These are phyloP conservation scores for Sorex araneus DNA, from an alignment of 2,113 vertebrate genomes.

Conservation along the genomic window DNA sequence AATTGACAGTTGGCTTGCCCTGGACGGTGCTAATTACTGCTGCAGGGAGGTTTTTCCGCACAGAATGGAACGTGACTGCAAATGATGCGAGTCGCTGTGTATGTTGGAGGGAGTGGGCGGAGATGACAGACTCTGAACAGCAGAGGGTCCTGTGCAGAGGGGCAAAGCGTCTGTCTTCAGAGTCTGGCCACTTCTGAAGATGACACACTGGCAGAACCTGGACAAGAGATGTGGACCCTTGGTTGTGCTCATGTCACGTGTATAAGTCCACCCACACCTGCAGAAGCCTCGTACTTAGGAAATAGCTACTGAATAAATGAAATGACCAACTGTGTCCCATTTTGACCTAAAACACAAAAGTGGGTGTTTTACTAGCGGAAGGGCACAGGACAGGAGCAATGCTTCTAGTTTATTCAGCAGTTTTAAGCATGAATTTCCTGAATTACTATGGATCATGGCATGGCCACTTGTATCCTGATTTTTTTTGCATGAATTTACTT, in stretches of 20 bases:
- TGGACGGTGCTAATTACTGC: no score
- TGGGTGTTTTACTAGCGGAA: background rate
- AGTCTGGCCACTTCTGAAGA: background rate
- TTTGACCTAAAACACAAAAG: background rate
- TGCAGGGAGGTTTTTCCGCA: background rate
- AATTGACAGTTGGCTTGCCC: background rate
- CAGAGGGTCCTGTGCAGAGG: background rate
- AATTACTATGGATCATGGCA: background rate
- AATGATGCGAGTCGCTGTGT: background rate
- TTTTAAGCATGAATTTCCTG: background rate
- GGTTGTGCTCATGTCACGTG: background rate
- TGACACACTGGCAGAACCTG: background rate
- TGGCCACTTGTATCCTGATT: background rate
- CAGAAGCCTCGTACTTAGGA: no score
- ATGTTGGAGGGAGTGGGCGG: background rate
- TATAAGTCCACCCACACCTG: no score
- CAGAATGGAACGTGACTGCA: background rate
- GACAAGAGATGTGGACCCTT: background rate
- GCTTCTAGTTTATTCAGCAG: background rate
- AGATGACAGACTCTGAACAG: background rate
- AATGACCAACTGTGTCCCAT: no score
- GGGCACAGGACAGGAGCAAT: background rate
- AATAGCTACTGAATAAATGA: no score
- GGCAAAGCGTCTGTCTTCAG: background rate
- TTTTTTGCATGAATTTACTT: constrained; percentile 33